Evolutionary conservation across 2,888 invertebrate genomes (phyloP).

Genomic region (Monochamus alternatus): DNA sequence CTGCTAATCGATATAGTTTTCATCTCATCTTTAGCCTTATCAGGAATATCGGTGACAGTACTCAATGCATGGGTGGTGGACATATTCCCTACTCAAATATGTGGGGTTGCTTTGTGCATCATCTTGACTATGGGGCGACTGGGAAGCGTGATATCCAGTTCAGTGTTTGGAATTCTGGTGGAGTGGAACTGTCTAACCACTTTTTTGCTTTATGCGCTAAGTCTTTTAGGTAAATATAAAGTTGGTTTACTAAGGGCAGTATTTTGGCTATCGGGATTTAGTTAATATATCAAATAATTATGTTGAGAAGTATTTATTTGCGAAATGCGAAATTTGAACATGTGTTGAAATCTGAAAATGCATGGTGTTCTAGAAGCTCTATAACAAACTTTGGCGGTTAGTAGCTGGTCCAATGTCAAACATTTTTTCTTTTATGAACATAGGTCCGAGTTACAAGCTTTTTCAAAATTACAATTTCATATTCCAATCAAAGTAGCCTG

Average conservation of each 20-base stretch:
- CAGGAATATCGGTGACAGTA: conserved; percentile 59
- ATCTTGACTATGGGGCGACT: conserved; percentile 43
- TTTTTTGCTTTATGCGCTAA: conserved; percentile 43
- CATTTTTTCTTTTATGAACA: too few species aligned
- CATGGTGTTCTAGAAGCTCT: too few species aligned
- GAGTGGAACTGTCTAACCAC: conserved; percentile 47
- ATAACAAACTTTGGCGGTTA: too few species aligned
- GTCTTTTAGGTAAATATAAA: conserved; percentile 41
- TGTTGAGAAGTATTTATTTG: too few species aligned
- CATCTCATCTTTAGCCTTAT: conserved; percentile 53
- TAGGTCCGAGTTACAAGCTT: too few species aligned
- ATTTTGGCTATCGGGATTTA: too few species aligned
- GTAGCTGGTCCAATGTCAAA: too few species aligned
- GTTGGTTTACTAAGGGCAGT: neutral
- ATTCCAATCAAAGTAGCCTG: too few species aligned
- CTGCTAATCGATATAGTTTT: conserved; percentile 57
- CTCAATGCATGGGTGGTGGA: conserved; percentile 53
- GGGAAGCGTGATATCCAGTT: conserved; percentile 50
- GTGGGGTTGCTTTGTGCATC: conserved; percentile 47
- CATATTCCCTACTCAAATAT: conserved; percentile 48
- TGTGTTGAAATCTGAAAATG: too few species aligned
- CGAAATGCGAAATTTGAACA: too few species aligned
- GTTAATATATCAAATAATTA: too few species aligned
- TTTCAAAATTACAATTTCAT: too few species aligned
- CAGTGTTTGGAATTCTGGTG: conserved; percentile 47